A percentile compares a stretch with the other conserved stretches of the same genome.
Evolutionary conservation across 2,888 invertebrate genomes (phyloP).

Genomic region (Papilio gigon): DNA sequence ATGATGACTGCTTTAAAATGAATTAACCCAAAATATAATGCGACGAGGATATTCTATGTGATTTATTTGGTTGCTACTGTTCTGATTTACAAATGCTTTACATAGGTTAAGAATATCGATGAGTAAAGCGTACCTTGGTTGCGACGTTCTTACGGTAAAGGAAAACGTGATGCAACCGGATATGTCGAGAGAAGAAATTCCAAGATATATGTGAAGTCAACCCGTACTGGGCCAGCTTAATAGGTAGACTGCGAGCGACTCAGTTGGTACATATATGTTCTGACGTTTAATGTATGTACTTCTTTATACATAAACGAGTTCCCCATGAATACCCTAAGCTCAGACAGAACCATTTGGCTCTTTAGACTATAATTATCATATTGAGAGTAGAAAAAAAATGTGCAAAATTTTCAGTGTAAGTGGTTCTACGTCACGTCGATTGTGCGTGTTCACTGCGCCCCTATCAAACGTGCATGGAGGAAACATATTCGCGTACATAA

Average conservation of each 20-base stretch:
- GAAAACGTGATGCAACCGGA: too few species aligned
- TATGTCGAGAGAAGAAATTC: too few species aligned
- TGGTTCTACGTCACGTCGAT: slow-evolving; percentile 11
- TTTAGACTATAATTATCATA: slow-evolving; percentile 9
- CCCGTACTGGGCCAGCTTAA: too few species aligned
- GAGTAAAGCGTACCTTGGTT: neutral
- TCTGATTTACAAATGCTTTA: neutral
- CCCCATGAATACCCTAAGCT: too few species aligned
- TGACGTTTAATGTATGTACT: too few species aligned
- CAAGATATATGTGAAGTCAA: too few species aligned
- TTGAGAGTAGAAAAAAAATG: slow-evolving; percentile 25
- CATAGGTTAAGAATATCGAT: neutral
- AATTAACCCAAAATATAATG: slow-evolving; percentile 13
- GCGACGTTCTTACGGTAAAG: too few species aligned
- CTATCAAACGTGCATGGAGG: slow-evolving; percentile 7
- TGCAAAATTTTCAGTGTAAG: slow-evolving; percentile 17
- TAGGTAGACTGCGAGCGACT: too few species aligned
- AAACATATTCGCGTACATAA: neutral
- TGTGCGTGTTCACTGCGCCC: slow-evolving; percentile 26
- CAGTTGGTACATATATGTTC: too few species aligned
- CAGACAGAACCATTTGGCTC: neutral
- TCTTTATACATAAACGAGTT: too few species aligned
- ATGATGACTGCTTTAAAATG: slow-evolving; percentile 9
- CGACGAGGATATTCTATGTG: neutral
- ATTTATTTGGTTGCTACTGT: neutral